Evolutionary conservation across 2,113 vertebrate genomes (phyloP).

Genomic region (Hiodon tergisus): DNA sequence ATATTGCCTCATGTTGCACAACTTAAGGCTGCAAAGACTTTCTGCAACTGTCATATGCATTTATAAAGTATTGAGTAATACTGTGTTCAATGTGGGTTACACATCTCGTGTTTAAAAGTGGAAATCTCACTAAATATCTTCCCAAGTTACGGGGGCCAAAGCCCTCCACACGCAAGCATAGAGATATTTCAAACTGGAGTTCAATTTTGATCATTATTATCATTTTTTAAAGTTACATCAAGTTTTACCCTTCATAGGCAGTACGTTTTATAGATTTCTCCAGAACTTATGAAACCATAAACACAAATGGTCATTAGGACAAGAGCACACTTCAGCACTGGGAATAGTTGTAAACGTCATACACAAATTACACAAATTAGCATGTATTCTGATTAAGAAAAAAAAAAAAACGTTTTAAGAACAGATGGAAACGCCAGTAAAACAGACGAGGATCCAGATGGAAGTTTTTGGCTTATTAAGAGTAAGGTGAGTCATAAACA

Average conservation of each 20-base stretch:
- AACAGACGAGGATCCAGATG: not conserved
- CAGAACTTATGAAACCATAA: not conserved
- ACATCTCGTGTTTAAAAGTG: not conserved
- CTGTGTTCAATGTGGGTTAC: not conserved
- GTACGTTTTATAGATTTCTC: too few relatives aligned
- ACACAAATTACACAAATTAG: not conserved
- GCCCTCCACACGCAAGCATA: too few relatives aligned
- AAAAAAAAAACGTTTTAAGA: not conserved
- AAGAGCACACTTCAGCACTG: not conserved
- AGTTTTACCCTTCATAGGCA: too few relatives aligned
- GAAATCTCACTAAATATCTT: not conserved
- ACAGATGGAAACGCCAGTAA: not conserved
- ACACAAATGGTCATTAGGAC: slow-evolving; percentile 6
- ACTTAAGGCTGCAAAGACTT: not conserved
- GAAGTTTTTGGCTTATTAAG: slow-evolving; percentile 18
- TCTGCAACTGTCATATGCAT: not conserved
- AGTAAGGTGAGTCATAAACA: slow-evolving; percentile 24
- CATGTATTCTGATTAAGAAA: not conserved
- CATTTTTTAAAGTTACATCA: too few relatives aligned
- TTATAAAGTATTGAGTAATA: not conserved
- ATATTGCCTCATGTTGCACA: slow-evolving; percentile 2
- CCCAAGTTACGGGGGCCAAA: not conserved
- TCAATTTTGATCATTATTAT: too few relatives aligned
- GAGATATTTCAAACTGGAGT: too few relatives aligned
- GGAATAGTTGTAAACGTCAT: not conserved